Evolutionary conservation across 2,797 vertebrate genomes (phyloP).

Genomic region (Prionace glauca): DNA sequence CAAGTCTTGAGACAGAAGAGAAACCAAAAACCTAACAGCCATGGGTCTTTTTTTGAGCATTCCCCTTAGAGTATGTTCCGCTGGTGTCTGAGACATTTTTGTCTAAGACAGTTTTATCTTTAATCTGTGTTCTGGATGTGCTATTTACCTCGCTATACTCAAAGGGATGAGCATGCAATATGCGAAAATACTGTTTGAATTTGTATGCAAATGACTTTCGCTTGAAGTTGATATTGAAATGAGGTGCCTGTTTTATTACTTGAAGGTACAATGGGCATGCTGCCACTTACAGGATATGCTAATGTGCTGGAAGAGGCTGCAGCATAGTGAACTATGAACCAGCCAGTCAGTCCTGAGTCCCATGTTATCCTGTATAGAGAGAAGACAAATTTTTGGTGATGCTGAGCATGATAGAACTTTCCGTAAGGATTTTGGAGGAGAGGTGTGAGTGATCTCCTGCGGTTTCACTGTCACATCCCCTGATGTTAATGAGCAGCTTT

Average conservation of each 20-base stretch:
- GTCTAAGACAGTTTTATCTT: background rate
- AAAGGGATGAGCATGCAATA: constrained; percentile 18
- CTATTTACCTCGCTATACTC: background rate
- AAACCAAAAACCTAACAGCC: background rate
- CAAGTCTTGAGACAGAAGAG: background rate
- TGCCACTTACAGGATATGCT: background rate
- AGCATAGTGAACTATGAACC: background rate
- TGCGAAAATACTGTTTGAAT: background rate
- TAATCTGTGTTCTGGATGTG: background rate
- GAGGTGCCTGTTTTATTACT: constrained; percentile 7
- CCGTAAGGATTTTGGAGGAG: background rate
- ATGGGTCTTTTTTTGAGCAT: background rate
- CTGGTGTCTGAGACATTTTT: background rate
- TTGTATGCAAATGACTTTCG: background rate
- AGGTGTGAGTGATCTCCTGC: background rate
- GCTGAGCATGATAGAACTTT: background rate
- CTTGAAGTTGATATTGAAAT: background rate
- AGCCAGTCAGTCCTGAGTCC: background rate
- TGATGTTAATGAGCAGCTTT: background rate
- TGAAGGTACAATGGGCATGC: background rate
- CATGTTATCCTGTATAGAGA: background rate
- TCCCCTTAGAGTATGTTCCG: background rate
- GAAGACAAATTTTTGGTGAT: background rate
- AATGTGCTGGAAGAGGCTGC: background rate
- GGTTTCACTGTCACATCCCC: background rate